phyloP scores from a whole-genome alignment of 2,113 vertebrate genomes.

The Cynocephalus volans region DNA sequence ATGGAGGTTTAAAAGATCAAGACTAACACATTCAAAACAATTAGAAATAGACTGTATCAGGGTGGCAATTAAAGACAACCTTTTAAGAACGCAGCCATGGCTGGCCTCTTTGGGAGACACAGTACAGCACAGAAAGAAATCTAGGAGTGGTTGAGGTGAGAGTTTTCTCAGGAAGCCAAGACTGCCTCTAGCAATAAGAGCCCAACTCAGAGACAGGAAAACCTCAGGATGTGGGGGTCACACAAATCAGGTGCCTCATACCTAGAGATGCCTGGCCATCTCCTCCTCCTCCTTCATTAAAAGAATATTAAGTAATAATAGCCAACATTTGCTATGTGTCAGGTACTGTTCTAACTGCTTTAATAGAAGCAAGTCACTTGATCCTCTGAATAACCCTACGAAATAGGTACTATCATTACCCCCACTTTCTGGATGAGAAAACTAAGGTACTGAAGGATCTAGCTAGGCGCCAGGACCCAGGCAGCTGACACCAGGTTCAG shows the following conservation, averaged over 20 bases:
- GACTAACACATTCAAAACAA: neutral
- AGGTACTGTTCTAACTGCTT: neutral
- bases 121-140: neutral
- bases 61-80: neutral
- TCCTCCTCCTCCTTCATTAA: neutral
- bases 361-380: neutral
- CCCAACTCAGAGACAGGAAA: neutral
- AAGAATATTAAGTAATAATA: conserved; percentile 1
- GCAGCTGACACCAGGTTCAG: neutral
- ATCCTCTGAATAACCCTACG: neutral
- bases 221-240: neutral
- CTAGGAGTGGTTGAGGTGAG: neutral
- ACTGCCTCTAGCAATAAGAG: neutral
- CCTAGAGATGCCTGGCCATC: neutral
- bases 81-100: neutral
- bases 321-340: neutral
- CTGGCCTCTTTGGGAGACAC: neutral
- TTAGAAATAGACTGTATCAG: neutral
- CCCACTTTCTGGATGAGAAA: conserved; percentile 25
- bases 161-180: neutral
- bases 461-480: neutral
- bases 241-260: neutral
- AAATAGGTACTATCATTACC: neutral
- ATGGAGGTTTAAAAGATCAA: neutral
- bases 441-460: neutral